phyloP scores from a whole-genome alignment of 1,140 invertebrate genomes.

The Scaptomyza pallida region DNA sequence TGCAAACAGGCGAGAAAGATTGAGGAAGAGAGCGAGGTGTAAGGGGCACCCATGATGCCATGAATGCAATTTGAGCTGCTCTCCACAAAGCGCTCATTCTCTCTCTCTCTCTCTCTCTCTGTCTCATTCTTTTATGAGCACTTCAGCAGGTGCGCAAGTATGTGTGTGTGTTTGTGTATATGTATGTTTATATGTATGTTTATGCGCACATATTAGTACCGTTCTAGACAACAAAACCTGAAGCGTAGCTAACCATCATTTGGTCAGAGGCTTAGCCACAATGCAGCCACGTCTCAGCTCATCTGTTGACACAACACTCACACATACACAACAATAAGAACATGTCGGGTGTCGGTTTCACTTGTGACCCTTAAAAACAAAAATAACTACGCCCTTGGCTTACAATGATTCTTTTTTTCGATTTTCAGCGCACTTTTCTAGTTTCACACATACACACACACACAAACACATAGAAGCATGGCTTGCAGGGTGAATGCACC shows the following conservation, averaged over 20 bases:
- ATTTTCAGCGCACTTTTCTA: constrained; percentile 54
- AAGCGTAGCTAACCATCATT: constrained; percentile 73
- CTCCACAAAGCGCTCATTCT: constrained; percentile 52
- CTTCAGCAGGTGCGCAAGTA: constrained; percentile 41
- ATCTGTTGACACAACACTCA: constrained; percentile 14
- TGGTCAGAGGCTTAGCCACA: constrained; percentile 64
- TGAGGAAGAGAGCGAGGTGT: constrained; percentile 26
- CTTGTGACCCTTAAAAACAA: constrained; percentile 36
- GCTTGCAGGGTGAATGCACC: constrained; percentile 74
- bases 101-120: constrained; percentile 27
- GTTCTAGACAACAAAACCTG: constrained; percentile 79
- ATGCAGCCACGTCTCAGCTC: constrained; percentile 70
- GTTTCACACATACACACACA: constrained; percentile 47
- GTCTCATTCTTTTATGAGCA: constrained; percentile 30
- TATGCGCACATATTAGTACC: constrained; percentile 70
- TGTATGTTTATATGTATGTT: neutral
- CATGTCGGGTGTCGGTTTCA: constrained; percentile 33
- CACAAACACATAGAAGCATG: constrained; percentile 31
- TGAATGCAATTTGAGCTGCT: constrained; percentile 59
- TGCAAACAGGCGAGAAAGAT: constrained; percentile 16
- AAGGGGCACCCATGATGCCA: constrained; percentile 42
- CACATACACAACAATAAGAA: constrained; percentile 8
- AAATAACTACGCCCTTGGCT: constrained; percentile 63
- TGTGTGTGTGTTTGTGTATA: constrained; percentile 27
- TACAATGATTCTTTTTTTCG: constrained; percentile 43